Conservation (phyloP, 2,797 vertebrate species). For the Cheirogaleus major region DNA sequence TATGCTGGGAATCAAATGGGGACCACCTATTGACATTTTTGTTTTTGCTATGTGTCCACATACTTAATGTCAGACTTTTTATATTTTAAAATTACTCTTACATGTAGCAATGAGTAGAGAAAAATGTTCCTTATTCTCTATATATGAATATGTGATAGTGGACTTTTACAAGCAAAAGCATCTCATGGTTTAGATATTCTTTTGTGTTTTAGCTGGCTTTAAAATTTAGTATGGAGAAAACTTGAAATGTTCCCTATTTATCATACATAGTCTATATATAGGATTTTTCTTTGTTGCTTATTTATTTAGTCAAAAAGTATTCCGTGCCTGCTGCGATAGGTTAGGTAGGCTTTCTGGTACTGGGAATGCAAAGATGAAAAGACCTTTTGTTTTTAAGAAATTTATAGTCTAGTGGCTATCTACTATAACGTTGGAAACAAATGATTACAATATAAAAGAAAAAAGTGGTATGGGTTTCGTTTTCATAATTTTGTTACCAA, state of each 20-base stretch:
- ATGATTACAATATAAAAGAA: not conserved
- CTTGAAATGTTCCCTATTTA: not conserved
- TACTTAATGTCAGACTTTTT: not conserved
- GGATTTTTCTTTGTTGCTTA: conserved; percentile 28
- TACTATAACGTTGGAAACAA: conserved; percentile 8
- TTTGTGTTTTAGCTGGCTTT: not conserved
- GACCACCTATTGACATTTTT: not conserved
- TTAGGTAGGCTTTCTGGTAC: not conserved
- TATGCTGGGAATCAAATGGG: not conserved
- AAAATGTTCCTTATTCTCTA: not conserved
- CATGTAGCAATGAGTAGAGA: not conserved
- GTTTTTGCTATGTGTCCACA: not conserved
- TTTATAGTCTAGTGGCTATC: not conserved
- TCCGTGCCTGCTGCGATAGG: not conserved
- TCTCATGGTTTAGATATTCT: not conserved
- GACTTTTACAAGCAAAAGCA: not conserved
- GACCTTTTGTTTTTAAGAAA: not conserved
- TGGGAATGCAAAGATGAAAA: conserved; percentile 8
- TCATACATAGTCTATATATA: not conserved
- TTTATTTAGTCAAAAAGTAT: not conserved
- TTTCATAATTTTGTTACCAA: conserved; percentile 37
- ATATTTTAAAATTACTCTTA: not conserved
- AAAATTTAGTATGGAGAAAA: not conserved
- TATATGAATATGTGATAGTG: not conserved
- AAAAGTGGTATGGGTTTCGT: not conserved